Percentiles rank a stretch among this genome's conserved stretches.
phyloP scores from a whole-genome alignment of 2,888 invertebrate species.

The Standfussiana lucernea region DNA sequence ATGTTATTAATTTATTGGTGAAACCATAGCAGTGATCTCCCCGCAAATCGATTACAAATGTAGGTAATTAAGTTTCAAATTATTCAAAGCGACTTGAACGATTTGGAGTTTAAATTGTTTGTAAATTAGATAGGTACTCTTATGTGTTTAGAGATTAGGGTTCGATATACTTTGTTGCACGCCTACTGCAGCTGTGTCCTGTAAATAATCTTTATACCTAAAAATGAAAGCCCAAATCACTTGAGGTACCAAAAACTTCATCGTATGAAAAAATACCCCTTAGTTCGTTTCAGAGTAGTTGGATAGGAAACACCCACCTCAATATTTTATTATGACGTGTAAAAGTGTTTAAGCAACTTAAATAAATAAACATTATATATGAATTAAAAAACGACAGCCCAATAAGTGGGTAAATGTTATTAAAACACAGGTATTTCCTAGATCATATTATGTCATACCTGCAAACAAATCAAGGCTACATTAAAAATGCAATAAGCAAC shows the following conservation, averaged over 20 bases:
- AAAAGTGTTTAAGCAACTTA: background rate
- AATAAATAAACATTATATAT: background rate
- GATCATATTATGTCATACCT: background rate
- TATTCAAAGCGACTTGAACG: background rate
- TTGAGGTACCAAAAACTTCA: background rate
- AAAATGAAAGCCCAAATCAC: background rate
- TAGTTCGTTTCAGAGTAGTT: background rate
- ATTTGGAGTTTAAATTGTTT: background rate
- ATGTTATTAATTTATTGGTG: conserved; percentile 10
- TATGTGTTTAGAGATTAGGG: background rate
- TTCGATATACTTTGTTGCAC: background rate
- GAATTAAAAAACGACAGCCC: background rate
- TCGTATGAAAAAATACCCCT: background rate
- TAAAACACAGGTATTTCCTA: too few species aligned
- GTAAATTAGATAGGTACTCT: background rate
- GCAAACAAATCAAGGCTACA: background rate
- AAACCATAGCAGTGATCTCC: background rate
- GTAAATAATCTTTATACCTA: background rate
- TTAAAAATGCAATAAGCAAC: conserved; percentile 25
- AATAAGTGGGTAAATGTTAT: background rate
- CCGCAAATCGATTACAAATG: background rate
- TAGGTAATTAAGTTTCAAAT: background rate
- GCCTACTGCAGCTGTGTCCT: background rate
- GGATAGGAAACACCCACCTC: background rate
- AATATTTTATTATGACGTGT: background rate